Base-by-base conservation (phyloP, 2,888 invertebrate species). In the Brenthis daphne region DNA sequence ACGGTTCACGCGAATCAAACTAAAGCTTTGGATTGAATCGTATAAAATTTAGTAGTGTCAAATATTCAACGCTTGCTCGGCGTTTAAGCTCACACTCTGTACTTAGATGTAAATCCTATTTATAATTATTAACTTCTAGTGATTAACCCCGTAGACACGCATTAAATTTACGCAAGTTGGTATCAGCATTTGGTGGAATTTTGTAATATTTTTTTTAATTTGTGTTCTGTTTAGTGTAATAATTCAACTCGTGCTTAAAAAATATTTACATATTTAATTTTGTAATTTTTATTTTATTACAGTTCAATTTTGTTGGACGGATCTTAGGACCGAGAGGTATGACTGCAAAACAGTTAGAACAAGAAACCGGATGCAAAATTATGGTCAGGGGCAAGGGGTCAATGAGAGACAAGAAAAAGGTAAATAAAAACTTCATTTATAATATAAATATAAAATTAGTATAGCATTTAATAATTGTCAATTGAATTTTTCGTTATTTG, bases 301-400 rank as follows among this genome's bases (percentile, higher is more conserved):
- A 99, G 99, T 99, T 99, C 94, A 99, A 99, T 94, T 99, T 99
- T 93, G 99, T 99, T 83, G 99, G 99, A 84, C 96, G 99, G 94
- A 99, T 99, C 94, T 94, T 99, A 85, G 99, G 99, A 65, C 99
- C 99, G 77, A 95, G 99, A 82, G 99, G 99, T 79, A 99, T 99
- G 99, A 99, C 99, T 77, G 99, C 99, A 66, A 99, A 99, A 94
- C 99, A 99, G 94, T 94, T 99, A 89, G 99, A 99, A 94, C 98
- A 99, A 94, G 99, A 99, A 94, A 99, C 99, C 82, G 99, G 99
- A 80, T 99, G 99, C 94, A 99, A 99, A 96, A 99, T 99, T 85
- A 99, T 99, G 99, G 99, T 99, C 84, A 95, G 99, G 94, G 99
- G 99, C 88, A 98, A 98, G 93, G 99, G 99, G 75, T 99, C 99